A percentile compares a stretch with the other conserved stretches of the same genome.
phyloP scores from a whole-genome alignment of 2,888 invertebrate species.

The Chaetogeoica ovagalla region DNA sequence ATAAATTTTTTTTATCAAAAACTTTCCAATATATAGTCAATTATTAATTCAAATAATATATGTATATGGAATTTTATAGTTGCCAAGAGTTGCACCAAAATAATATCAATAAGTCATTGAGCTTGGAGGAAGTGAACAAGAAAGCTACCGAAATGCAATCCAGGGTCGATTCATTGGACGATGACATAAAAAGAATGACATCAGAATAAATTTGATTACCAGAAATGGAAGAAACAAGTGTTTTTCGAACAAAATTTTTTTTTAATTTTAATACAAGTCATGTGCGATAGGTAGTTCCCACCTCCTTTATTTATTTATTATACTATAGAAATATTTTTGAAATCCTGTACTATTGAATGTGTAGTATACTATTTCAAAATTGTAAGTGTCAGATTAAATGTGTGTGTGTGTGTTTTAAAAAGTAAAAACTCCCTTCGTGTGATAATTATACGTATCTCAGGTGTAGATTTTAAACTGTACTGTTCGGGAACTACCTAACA shows the following conservation, averaged over 20 bases:
- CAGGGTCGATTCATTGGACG: background rate
- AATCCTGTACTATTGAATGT: no score
- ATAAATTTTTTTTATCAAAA: no score
- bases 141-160: background rate
- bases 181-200: slow-evolving; percentile 1
- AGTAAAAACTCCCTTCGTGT: background rate
- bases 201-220: background rate
- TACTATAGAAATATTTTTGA: background rate
- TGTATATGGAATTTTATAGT: slow-evolving; percentile 16
- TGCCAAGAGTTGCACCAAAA: slow-evolving; percentile 21
- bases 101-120: background rate
- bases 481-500: slow-evolving; percentile 9
- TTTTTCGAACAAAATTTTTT: background rate
- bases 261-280: slow-evolving; percentile 6
- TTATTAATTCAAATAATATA: background rate
- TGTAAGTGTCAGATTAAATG: background rate
- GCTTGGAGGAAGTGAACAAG: slow-evolving; percentile 3
- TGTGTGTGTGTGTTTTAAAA: background rate
- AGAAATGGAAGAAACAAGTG: background rate
- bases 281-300: background rate
- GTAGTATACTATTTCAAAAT: background rate
- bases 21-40: no score
- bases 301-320: background rate
- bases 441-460: background rate
- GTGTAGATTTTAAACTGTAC: background rate